These are phyloP conservation scores for Pontoporia blainvillei DNA, from an alignment of 2,113 vertebrate genomes.

Conservation along the genomic window DNA sequence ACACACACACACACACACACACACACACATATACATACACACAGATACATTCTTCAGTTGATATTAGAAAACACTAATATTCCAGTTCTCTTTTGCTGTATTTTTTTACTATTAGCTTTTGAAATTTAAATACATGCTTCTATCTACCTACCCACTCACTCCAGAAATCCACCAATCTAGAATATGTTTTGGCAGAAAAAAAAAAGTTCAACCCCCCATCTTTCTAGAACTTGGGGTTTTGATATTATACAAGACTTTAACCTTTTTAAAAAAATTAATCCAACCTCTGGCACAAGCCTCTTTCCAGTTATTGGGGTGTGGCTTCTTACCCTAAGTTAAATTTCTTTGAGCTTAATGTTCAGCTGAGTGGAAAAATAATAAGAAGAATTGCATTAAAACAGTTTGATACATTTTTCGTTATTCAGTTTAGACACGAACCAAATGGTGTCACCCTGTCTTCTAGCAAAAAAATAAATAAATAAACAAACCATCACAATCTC, in stretches of 20 bases:
- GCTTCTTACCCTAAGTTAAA: neutral
- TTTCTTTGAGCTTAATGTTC: neutral
- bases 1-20: neutral
- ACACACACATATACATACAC: neutral
- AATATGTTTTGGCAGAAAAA: neutral
- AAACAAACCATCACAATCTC: neutral
- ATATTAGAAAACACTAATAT: neutral
- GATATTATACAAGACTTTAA: neutral
- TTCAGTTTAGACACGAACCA: neutral
- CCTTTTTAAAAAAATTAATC: neutral
- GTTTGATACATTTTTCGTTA: neutral
- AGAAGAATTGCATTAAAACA: neutral
- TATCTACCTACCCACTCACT: neutral
- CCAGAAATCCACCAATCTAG: neutral
- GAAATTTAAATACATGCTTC: neutral
- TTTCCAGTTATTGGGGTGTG: neutral
- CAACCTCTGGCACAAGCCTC: neutral
- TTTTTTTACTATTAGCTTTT: neutral
- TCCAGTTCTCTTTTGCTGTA: neutral
- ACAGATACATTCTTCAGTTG: neutral
- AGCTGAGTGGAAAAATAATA: neutral
- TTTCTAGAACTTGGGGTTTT: neutral
- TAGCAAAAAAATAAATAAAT: neutral
- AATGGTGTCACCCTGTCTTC: neutral
- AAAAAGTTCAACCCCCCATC: neutral